These are phyloP conservation scores for Tenrec ecaudatus DNA, from an alignment of 2,113 vertebrate species.

Conservation along the genomic window DNA sequence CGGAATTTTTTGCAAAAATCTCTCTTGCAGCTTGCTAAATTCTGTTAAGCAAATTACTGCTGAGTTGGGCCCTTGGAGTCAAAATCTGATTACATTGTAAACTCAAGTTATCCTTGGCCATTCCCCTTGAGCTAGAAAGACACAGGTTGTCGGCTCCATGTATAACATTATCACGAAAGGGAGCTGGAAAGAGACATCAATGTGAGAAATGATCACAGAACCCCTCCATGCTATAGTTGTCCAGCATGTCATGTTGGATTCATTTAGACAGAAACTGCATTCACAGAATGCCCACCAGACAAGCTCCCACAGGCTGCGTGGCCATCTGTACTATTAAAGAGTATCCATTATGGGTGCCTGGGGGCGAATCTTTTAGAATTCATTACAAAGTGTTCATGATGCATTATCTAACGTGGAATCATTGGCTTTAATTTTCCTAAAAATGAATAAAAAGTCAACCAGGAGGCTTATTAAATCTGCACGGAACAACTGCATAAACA, in stretches of 20 bases:
- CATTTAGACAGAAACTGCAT: constrained; percentile 81
- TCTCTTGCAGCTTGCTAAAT: neutral
- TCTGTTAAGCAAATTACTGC: constrained; percentile 69
- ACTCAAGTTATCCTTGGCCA: constrained; percentile 24
- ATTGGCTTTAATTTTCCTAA: constrained; percentile 71
- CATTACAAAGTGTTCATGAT: constrained; percentile 81
- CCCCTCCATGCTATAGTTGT: constrained; percentile 65
- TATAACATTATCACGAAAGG: constrained; percentile 78
- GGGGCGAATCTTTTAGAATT: constrained; percentile 82
- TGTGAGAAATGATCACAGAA: constrained; percentile 77
- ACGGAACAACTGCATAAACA: neutral
- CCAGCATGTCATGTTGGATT: constrained; percentile 78
- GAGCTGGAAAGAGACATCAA: constrained; percentile 63
- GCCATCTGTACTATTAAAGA: constrained; percentile 85
- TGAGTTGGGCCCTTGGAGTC: constrained; percentile 64
- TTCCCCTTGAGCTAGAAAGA: constrained; percentile 50
- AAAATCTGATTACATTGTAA: constrained; percentile 65
- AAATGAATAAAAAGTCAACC: neutral
- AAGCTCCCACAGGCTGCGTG: constrained; percentile 83
- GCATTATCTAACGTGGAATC: constrained; percentile 76
- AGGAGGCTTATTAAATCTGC: constrained; percentile 55
- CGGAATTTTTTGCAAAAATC: neutral
- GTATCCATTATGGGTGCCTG: constrained; percentile 76
- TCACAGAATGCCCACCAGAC: constrained; percentile 83
- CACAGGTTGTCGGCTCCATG: constrained; percentile 49